Conservation (phyloP, 2,888 invertebrate genomes). For the Polia nebulosa region DNA sequence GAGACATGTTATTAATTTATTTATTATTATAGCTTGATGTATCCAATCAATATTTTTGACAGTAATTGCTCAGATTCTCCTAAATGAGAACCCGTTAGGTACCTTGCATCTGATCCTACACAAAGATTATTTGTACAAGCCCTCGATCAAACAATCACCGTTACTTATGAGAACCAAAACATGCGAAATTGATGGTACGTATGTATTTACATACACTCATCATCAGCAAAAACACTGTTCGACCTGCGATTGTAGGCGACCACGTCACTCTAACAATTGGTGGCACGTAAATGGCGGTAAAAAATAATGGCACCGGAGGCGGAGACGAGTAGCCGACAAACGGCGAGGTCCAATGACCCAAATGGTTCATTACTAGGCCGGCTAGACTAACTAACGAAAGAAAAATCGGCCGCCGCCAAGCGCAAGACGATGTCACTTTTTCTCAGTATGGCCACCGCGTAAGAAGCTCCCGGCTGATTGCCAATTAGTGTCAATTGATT, state of each 20-base stretch:
- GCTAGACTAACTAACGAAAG: slow-evolving; percentile 83
- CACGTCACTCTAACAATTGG: slow-evolving; percentile 80
- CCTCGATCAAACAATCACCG: slow-evolving; percentile 70
- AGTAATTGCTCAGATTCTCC: slow-evolving; percentile 39
- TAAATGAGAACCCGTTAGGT: slow-evolving; percentile 73
- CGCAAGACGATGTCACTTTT: slow-evolving; percentile 68
- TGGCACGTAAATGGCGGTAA: slow-evolving; percentile 81
- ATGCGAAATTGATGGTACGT: slow-evolving; percentile 68
- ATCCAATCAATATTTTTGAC: background rate
- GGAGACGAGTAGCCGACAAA: slow-evolving; percentile 81
- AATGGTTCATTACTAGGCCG: slow-evolving; percentile 87
- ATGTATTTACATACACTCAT: slow-evolving; percentile 58
- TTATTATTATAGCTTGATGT: background rate
- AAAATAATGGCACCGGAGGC: slow-evolving; percentile 84
- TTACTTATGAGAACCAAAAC: slow-evolving; percentile 70
- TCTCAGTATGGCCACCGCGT: slow-evolving; percentile 30
- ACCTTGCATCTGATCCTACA: slow-evolving; percentile 69
- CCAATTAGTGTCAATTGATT: slow-evolving; percentile 70
- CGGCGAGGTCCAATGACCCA: slow-evolving; percentile 90
- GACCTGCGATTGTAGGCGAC: slow-evolving; percentile 76
- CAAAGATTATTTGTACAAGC: slow-evolving; percentile 68
- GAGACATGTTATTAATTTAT: background rate
- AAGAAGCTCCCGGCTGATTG: slow-evolving; percentile 58
- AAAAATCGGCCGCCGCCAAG: slow-evolving; percentile 84
- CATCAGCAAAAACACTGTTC: slow-evolving; percentile 69